Percentiles rank a stretch among this genome's conserved stretches.
Evolutionary conservation across 2,888 invertebrate genomes (phyloP).

Genomic region (Aporophyla lueneburgensis): DNA sequence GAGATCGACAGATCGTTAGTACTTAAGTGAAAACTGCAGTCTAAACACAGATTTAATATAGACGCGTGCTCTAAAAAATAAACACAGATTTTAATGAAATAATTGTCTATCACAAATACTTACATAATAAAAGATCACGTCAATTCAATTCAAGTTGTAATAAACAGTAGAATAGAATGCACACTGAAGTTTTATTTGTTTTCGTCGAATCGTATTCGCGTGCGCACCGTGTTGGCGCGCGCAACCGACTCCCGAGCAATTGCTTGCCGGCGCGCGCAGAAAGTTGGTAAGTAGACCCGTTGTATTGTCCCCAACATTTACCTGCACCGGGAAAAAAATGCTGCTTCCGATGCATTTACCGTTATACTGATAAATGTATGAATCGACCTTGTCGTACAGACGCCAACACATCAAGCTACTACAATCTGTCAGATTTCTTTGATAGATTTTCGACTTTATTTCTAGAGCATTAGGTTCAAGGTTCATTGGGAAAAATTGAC

Average conservation of each 20-base stretch:
- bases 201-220: conserved; percentile 68
- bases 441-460: too few relatives aligned
- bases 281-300: conserved; percentile 60
- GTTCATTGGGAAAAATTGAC: too few relatives aligned
- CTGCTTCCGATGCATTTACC: conserved; percentile 45
- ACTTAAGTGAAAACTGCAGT: conserved; percentile 38
- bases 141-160: conserved; percentile 49
- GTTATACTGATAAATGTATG: conserved; percentile 35
- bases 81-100: not conserved
- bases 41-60: not conserved
- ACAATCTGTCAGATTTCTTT: too few relatives aligned
- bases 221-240: conserved; percentile 78
- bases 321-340: conserved; percentile 32
- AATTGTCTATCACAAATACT: conserved; percentile 45
- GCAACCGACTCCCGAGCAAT: conserved; percentile 72
- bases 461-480: too few relatives aligned
- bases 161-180: conserved; percentile 58
- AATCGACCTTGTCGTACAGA: conserved; percentile 35
- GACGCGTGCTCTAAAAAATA: not conserved
- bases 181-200: conserved; percentile 45
- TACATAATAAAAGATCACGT: conserved; percentile 58
- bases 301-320: conserved; percentile 63
- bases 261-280: conserved; percentile 58
- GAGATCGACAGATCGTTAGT: conserved; percentile 20
- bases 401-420: too few relatives aligned